Base-by-base conservation (phyloP, 2,888 invertebrate genomes). In the Coecobrya sp. region DNA sequence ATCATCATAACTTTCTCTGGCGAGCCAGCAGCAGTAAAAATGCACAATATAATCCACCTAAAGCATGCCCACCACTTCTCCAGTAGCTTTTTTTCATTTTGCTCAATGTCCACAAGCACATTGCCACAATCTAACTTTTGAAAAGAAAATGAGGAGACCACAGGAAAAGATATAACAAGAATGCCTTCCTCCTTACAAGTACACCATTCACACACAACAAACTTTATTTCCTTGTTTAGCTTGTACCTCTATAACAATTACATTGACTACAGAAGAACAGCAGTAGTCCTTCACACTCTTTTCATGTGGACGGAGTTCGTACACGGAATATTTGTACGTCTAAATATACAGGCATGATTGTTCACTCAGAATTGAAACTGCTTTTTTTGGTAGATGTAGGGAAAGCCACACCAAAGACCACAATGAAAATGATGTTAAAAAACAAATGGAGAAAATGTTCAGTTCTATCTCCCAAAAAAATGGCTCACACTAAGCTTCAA, bases 1-100 rank as follows among this genome's bases (percentile, higher is more conserved):
- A 89, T 84, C 79, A 89, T 82, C 70, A 76, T 85, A 90, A 85
- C 90, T 90, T 90, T 90, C 27, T 62, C 76, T 49, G 49, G 36
- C 25, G 59, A 84, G 62, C n/a, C 45, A 73, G 62, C 45, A 73
- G 62, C 76, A 85, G 79, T 85, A 59, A 90, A 90, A 90, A 85
- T 59, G 22, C 42, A 62, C 84, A 85, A 85, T 81, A 68, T 85
- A 85, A 76, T 90, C 76, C 70, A 68, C 73, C 76, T 27, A 52
- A 59, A 62, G 59, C 85, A 90, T 76, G 90, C 90, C 76, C 84
- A 27, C 49, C 45, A 59, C 42, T 30, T 73, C n/a, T n/a, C 25
- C 42, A 79, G 55, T 19, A 30, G 36, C 52, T 30, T 82, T 81
- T 82, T 59, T 52, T 79, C 79, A 36, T 82, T 76, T 45, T 76